Base-by-base conservation (phyloP, 2,888 invertebrate species). In the Epiperipatus broadwayi region DNA sequence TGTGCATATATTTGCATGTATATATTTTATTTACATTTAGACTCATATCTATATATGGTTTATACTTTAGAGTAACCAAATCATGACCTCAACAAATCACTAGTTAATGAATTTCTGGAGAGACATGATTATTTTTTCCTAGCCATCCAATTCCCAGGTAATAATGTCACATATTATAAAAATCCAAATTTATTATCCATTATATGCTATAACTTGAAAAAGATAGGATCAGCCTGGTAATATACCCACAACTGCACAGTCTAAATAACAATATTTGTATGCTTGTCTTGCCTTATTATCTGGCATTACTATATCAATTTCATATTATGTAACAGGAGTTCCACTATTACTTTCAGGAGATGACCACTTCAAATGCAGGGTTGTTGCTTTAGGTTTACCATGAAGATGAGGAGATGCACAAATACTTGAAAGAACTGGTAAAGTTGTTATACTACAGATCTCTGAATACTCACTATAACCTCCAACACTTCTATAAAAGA, bases 321-420 rank as follows among this genome's bases (percentile, higher is more conserved):
- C 77, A 59, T 75, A 85, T 57, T 80, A 78, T 38, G 70, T 64
- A 3, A 78, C 64, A 3, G 72, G 68, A 2, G 77, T 70, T 4
- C 79, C 79, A 20, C 78, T 78, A 54, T 73, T 73, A 55, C 75
- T 74, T 52, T 73, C 73, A 45, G 78, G 72, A 57, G 70, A 63
- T 47, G 51, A 57, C 68, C 69, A 69, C 49, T 62, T 59, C 30
- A 70, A 52, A 47, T 65, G 60, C 40, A 68, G 53, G 34, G 61
- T 60, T 48, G 73, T 73, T 31, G 78, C 69, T 50, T 71, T 71
- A 4, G 81, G 75, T 53, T 73, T 70, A 43, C 72, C 74, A 44
- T 68, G 70, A 41, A 73, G 64, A 49, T 70, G 68, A 27, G 78
- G 79, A 43, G 72, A 63, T 40, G 67, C 62, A 50, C 78, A 78